A percentile compares a stretch with the other conserved stretches of the same genome.
Conservation (phyloP, 2,797 vertebrate species). For the Amphiprion clarkii region DNA sequence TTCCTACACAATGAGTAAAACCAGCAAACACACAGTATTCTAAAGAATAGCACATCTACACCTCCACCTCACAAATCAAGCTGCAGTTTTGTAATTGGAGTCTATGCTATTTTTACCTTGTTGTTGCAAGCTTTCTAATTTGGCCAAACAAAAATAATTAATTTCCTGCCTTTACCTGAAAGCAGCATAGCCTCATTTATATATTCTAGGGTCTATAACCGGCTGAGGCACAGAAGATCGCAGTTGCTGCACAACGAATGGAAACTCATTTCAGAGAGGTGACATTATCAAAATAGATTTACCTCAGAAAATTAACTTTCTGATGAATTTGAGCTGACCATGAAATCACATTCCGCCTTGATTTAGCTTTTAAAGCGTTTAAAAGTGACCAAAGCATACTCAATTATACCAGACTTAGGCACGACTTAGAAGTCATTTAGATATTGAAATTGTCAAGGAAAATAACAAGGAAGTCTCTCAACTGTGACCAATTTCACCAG, state of each 20-base stretch:
- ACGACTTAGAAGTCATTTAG: constrained; percentile 48
- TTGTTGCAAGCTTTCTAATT: not conserved
- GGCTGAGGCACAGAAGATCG: not conserved
- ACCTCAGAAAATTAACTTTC: constrained; percentile 57
- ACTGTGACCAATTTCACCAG: constrained; percentile 41
- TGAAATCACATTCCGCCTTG: constrained; percentile 58
- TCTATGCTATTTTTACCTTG: not conserved
- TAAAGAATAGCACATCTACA: not conserved
- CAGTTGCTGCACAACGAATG: constrained; percentile 23
- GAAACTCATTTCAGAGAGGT: constrained; percentile 48
- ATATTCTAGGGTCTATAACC: not conserved
- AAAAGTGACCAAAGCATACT: constrained; percentile 44
- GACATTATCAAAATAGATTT: constrained; percentile 47
- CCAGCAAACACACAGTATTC: no score
- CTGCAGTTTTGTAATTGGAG: not conserved
- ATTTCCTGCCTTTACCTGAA: not conserved
- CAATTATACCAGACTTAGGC: constrained; percentile 41
- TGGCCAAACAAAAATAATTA: constrained; percentile 12
- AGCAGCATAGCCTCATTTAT: constrained; percentile 12
- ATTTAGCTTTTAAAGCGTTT: constrained; percentile 64
- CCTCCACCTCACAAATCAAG: not conserved
- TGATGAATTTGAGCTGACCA: constrained; percentile 62
- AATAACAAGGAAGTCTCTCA: constrained; percentile 34
- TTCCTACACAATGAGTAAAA: no score
- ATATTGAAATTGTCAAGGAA: constrained; percentile 50